phyloP scores from a whole-genome alignment of 2,888 invertebrate genomes.

The Chrysolina americana region DNA sequence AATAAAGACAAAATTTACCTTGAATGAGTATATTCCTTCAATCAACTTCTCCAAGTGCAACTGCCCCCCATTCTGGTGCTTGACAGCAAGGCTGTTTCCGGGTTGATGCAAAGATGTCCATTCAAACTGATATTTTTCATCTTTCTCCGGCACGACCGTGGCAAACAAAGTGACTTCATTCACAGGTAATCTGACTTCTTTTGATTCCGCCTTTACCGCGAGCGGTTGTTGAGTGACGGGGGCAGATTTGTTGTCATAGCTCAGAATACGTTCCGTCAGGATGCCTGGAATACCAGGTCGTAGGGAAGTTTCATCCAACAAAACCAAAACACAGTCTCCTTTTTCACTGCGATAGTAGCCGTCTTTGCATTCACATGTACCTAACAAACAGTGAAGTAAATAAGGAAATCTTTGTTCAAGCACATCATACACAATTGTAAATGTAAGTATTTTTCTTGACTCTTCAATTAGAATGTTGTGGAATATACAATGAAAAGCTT shows the following conservation, averaged over 20 bases:
- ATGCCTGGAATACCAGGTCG: constrained; percentile 28
- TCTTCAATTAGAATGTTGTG: too few relatives aligned
- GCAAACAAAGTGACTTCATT: constrained; percentile 89
- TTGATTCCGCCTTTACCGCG: constrained; percentile 82
- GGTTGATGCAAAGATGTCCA: constrained; percentile 92
- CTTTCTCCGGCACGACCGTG: constrained; percentile 77
- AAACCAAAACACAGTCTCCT: constrained; percentile 56
- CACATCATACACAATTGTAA: constrained; percentile 15
- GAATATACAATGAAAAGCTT: too few relatives aligned
- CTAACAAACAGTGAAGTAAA: constrained; percentile 59
- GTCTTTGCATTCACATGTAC: constrained; percentile 81
- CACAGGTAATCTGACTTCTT: constrained; percentile 82
- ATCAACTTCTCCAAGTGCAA: constrained; percentile 88
- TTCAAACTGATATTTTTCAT: constrained; percentile 87
- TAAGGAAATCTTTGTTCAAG: constrained; percentile 17
- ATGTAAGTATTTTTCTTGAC: too few relatives aligned
- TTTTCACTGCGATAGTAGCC: constrained; percentile 73
- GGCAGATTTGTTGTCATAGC: constrained; percentile 65
- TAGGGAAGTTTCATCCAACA: constrained; percentile 36
- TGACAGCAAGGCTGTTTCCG: constrained; percentile 80
- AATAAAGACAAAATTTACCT: constrained; percentile 69
- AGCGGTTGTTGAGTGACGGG: constrained; percentile 76
- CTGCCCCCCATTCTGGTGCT: constrained; percentile 86
- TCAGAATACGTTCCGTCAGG: constrained; percentile 38
- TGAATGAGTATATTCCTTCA: constrained; percentile 91